Base-by-base conservation (phyloP, 2,113 vertebrate species). In the Hemicordylus capensis region DNA sequence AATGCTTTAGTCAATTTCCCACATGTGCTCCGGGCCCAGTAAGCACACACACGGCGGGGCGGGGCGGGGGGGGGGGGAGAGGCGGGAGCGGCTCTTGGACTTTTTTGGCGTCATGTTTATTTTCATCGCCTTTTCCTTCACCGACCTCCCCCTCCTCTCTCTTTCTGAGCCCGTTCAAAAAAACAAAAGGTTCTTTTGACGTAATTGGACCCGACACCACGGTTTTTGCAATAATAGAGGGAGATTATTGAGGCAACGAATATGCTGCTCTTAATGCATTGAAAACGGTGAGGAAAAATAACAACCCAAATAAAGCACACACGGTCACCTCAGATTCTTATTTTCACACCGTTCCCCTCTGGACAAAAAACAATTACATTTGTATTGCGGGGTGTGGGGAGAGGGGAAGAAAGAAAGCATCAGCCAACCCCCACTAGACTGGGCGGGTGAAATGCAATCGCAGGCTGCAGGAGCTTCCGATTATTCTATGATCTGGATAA, bases 331-430 rank as follows among this genome's bases (percentile, higher is more conserved):
- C 48, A 11, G 74, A 73, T 74, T 66, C 85, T 76, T 87, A 70
- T 80, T 84, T 74, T 84, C 86, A 24, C 44, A 58, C 54, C 22
- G 15, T 73, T 64, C 69, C 81, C 86, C 81, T 73, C 81, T 84
- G 85, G 85, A 77, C 85, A 87, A 67, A 77, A 85, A 82, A 76
- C 85, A 82, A 77, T 74, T 73, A 84, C 64, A 67, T 66, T 83
- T 70, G 59, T 80, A 76, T 75, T 34, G 70, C 39, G 6, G 14
- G 4, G 39, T 64, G 28, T 44, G 28, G 51, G 54, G n/a, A 10
- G n/a, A 61, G 24, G 76, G 31, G 44, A 69, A n/a, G 24, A 37
- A 72, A 44, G 39, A 63, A 64, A 58, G 66, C 63, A 42, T 42
- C 54, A 51, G 72, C 72, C 58, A 84, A 37, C 58, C 58, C 42